A percentile compares a stretch with the other conserved stretches of the same genome.
These are phyloP conservation scores for Argyrosomus regius DNA, from an alignment of 2,797 vertebrate genomes.

Conservation along the genomic window DNA sequence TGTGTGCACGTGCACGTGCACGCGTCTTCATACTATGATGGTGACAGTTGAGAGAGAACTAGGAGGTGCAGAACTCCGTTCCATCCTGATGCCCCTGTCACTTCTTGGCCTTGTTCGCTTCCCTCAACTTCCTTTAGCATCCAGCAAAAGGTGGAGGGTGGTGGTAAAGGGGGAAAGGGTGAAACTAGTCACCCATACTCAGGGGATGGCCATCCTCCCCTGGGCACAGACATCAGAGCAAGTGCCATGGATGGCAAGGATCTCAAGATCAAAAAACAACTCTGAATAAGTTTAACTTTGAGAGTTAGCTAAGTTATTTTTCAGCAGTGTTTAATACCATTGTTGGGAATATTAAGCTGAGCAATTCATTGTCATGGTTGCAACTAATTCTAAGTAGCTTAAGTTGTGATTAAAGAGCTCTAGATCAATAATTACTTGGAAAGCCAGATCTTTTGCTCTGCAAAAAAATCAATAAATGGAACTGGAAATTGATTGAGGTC, in stretches of 20 bases:
- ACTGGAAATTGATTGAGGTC: neutral
- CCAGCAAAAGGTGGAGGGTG: conserved; percentile 49
- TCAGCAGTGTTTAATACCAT: conserved; percentile 3
- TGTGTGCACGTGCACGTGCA: conserved; percentile 31
- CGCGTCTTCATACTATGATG: conserved; percentile 52
- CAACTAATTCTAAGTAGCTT: neutral
- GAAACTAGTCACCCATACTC: conserved; percentile 62
- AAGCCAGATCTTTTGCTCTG: neutral
- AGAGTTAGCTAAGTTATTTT: conserved; percentile 26
- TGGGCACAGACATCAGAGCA: conserved; percentile 59
- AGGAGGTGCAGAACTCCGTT: conserved; percentile 70
- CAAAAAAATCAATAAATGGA: neutral
- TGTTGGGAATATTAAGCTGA: neutral
- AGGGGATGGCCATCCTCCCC: conserved; percentile 60
- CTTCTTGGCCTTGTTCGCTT: conserved; percentile 84
- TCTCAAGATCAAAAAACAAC: conserved; percentile 62
- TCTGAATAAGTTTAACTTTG: conserved; percentile 58
- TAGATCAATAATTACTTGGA: neutral
- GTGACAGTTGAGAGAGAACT: conserved; percentile 80
- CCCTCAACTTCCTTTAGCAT: conserved; percentile 73
- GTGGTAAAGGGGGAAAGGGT: conserved; percentile 17
- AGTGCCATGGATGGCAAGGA: conserved; percentile 53
- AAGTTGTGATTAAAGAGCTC: neutral
- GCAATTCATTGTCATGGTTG: neutral
- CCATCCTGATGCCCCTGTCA: conserved; percentile 84